Conservation (phyloP, 2,888 invertebrate genomes). For the Nemoura dubitans region DNA sequence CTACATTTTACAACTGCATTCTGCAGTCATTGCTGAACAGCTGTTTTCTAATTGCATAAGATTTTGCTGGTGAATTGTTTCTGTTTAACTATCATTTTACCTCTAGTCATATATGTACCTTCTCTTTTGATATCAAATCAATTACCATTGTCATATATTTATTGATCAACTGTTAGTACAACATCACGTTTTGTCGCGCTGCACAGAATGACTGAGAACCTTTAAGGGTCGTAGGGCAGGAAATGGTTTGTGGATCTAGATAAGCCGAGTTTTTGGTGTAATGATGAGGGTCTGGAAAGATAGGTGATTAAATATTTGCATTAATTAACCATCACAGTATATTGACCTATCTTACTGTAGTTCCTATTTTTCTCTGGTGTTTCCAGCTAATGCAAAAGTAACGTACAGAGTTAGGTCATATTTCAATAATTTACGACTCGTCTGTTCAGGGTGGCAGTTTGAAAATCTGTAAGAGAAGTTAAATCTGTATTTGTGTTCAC, state of each 20-base stretch:
- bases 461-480: not conserved
- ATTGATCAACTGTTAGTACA: slow-evolving; percentile 45
- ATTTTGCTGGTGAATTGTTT: not conserved
- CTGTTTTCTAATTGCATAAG: not conserved
- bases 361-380: slow-evolving; percentile 38
- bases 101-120: slow-evolving; percentile 47
- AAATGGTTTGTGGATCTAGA: not conserved
- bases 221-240: not conserved
- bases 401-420: not conserved
- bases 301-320: slow-evolving; percentile 21
- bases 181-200: slow-evolving; percentile 26
- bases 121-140: slow-evolving; percentile 1
- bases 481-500: not conserved
- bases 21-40: not conserved
- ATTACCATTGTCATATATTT: slow-evolving; percentile 38
- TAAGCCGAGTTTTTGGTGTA: not conserved
- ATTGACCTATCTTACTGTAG: slow-evolving; percentile 39
- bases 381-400: slow-evolving; percentile 8
- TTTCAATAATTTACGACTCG: slow-evolving; percentile 15
- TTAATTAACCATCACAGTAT: slow-evolving; percentile 15
- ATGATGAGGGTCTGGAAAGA: not conserved
- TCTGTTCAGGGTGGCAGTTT: not conserved
- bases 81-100: not conserved
- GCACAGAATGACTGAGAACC: slow-evolving; percentile 10
- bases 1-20: not conserved